Evolutionary conservation across 2,113 vertebrate genomes (phyloP), one percentile per base, ranked within the genome.

Genomic region (Cygnus atratus): DNA sequence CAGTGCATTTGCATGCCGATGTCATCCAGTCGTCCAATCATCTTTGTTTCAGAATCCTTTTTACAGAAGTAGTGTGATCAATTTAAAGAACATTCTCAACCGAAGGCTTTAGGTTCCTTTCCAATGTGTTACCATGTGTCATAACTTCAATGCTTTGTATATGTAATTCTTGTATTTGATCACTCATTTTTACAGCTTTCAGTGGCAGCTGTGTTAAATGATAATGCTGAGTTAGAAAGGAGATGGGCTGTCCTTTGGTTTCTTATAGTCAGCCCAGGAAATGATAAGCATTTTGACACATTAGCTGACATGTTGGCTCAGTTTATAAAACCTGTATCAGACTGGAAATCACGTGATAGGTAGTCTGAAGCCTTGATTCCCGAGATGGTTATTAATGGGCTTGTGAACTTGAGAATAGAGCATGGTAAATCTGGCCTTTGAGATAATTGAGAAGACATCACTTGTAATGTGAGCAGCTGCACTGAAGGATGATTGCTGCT

Each of bases 371-470:
- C 16, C 71, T 94, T 73, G 59, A 44, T 91, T 96, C 72, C 84
- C 52, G 37, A 25, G 88, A 84, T 95, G 73, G 65, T 97, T 96
- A 92, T 97, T 96, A 97, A 97, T 96, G 92, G 90, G 46, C 58
- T 95, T 97, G 61, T 87, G 66, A 95, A 93, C 77, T 96, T 95
- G 76, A 66, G 57, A 96, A 67, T 87, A 91, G 65, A 72, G 92
- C 62, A 62, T 94, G 83, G 73, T 44, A 80, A 90, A 90, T 95
- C 92, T 97, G 94, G 37, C 57, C 83, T 55, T 92, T 76, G 88
- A 63, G 79, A 80, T 97, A 96, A 97, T 96, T 97, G 97, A 73
- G 93, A 96, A 95, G 90, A 82, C 24, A 77, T 96, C 95, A 74
- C 86, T 94, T 88, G 77, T 95, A 94, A 89, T 91, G 82, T 67